Evolutionary conservation across 2,888 invertebrate genomes (phyloP).

Genomic region (Noctua pronuba): DNA sequence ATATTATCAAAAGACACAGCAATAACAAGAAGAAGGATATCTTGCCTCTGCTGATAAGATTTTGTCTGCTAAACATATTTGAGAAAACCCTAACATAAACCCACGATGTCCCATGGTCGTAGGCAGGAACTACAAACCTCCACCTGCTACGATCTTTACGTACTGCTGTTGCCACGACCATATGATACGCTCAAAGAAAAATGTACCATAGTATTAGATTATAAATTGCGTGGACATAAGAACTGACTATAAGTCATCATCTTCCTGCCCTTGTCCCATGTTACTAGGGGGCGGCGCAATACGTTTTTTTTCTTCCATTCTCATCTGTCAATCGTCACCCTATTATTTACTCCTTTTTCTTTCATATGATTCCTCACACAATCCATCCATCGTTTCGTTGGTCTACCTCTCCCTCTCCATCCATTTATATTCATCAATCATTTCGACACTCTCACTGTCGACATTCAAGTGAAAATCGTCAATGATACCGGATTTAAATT

Average conservation of each 20-base stretch:
- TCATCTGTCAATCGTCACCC: no score
- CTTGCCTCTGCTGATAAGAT: not conserved
- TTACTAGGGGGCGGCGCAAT: no score
- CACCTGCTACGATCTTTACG: not conserved
- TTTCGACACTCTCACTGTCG: not conserved
- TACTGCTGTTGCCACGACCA: not conserved
- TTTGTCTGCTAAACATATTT: not conserved
- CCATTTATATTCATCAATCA: no score
- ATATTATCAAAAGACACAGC: not conserved
- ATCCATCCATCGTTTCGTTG: no score
- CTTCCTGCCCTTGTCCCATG: no score
- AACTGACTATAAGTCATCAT: not conserved
- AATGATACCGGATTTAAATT: slow-evolving; percentile 7
- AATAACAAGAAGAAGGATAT: not conserved
- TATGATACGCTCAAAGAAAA: not conserved
- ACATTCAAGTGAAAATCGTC: not conserved
- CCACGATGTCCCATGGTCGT: not conserved
- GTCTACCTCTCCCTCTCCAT: no score
- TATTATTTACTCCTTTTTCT: no score
- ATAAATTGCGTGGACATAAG: not conserved
- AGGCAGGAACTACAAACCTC: no score
- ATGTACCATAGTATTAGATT: not conserved
- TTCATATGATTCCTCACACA: no score
- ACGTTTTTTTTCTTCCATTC: no score
- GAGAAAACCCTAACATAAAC: not conserved